These are phyloP conservation scores for Pseudotriccus pelzelni DNA, from an alignment of 2,797 vertebrate genomes.

Conservation along the genomic window DNA sequence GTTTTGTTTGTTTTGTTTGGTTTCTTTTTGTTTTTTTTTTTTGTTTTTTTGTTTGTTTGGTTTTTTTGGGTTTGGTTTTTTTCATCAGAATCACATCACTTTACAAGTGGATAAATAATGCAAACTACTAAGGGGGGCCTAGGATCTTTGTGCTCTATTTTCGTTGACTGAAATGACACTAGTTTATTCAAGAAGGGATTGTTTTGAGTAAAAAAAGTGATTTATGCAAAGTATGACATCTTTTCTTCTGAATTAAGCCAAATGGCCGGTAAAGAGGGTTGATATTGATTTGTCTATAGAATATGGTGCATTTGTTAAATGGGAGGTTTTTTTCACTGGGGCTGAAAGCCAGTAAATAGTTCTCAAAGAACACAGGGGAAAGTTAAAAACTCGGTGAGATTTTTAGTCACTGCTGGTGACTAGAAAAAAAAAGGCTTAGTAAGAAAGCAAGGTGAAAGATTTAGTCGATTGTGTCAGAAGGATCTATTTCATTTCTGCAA, in stretches of 20 bases:
- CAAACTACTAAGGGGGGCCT: constrained; percentile 11
- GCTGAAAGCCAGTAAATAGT: constrained; percentile 15
- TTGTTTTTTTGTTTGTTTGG: too few species aligned
- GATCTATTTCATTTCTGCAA: constrained; percentile 1
- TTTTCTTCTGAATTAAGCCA: constrained; percentile 42
- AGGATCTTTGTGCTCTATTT: not conserved
- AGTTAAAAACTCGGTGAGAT: not conserved
- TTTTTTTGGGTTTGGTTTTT: too few species aligned
- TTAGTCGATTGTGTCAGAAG: not conserved
- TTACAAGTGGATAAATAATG: constrained; percentile 43
- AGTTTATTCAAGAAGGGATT: constrained; percentile 20
- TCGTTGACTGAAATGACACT: constrained; percentile 12
- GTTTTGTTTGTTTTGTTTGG: too few species aligned
- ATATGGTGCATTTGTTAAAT: constrained; percentile 23
- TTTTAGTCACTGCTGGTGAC: not conserved
- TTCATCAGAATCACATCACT: constrained; percentile 31
- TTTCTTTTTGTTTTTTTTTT: too few species aligned
- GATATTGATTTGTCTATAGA: constrained; percentile 34
- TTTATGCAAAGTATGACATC: constrained; percentile 18
- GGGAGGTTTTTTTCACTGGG: not conserved
- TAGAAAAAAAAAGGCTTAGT: not conserved
- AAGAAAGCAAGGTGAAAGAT: not conserved
- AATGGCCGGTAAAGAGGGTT: constrained; percentile 19
- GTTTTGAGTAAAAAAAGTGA: not conserved
- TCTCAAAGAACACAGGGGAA: not conserved